Base-by-base conservation (phyloP, 2,797 vertebrate genomes). In the Steatocranus sp. region DNA sequence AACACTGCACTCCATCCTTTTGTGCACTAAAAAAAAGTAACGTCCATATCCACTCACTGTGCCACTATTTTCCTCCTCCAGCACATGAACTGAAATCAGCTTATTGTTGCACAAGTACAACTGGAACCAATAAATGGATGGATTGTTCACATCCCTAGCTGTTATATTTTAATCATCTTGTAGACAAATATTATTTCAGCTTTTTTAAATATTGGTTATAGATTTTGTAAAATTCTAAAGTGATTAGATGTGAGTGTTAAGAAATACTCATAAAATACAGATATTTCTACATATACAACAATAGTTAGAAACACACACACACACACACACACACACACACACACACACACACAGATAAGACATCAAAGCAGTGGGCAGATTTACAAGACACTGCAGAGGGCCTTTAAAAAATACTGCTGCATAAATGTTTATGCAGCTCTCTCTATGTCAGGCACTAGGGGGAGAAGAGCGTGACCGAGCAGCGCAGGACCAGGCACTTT, bases 391-490 rank as follows among this genome's bases (percentile, higher is more conserved):
- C 91, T 92, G 91, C 87, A 88, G 96, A 96, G 96, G 96, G 94
- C 92, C 93, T 95, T 96, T 95, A 96, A 96, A 96, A 96, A 96
- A 96, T 96, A 97, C 95, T 94, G 95, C 96, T 96, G 90, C 93
- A 95, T 96, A 96, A 97, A 97, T 98, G 97, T 98, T 98, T 98
- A 97, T 97, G 96, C 96, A 97, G 95, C 93, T 94, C 11, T 89
- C 94, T 95, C 88, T 87, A 89, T 92, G 96, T 96, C 93, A 95
- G 87, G 96, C 96, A 96, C 96, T 93, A 88, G 82, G 73, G 85
- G 95, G 88, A 86, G 87, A 88, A 89, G 89, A 89, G 83, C 68
- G 36, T 7, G 80, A 83, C 78, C 9, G 78, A 68, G 84, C 83
- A 61, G 83, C 8, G 14, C 76, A 6, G n/a, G 20, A 79, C 27